Conservation (phyloP, 2,797 vertebrate species). For the Pseudotriccus pelzelni region DNA sequence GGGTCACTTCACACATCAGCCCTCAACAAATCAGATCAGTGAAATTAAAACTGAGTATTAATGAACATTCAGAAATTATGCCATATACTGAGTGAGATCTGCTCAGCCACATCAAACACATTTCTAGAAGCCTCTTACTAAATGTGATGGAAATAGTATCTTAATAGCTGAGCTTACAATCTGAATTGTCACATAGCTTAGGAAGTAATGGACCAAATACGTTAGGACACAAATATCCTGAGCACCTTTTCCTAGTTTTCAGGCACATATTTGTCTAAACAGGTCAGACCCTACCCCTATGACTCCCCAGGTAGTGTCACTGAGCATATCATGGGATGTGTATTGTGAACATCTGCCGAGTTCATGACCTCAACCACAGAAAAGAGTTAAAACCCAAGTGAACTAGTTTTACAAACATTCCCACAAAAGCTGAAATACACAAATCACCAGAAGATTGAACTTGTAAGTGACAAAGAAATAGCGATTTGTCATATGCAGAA, state of each 20-base stretch:
- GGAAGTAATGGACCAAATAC: neutral
- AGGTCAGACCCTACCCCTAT: neutral
- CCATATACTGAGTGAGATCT: neutral
- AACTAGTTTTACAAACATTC: neutral
- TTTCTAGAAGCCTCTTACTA: neutral
- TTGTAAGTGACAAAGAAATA: neutral
- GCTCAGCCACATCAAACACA: neutral
- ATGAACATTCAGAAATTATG: neutral
- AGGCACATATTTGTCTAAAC: neutral
- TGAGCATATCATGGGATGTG: neutral
- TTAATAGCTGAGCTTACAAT: neutral
- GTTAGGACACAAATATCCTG: neutral
- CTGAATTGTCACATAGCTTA: neutral
- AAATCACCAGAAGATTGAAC: neutral
- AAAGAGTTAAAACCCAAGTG: neutral
- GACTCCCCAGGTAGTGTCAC: neutral
- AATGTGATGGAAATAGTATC: neutral
- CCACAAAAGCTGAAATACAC: neutral
- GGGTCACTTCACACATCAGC: neutral
- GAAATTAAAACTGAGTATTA: neutral
- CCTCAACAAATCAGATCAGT: neutral
- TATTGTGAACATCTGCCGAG: neutral
- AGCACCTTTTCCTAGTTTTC: neutral
- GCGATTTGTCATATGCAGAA: constrained; percentile 30
- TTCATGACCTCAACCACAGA: neutral